These are phyloP conservation scores for Dyspetes luteomarginatus DNA, from an alignment of 2,888 invertebrate genomes.

Conservation along the genomic window DNA sequence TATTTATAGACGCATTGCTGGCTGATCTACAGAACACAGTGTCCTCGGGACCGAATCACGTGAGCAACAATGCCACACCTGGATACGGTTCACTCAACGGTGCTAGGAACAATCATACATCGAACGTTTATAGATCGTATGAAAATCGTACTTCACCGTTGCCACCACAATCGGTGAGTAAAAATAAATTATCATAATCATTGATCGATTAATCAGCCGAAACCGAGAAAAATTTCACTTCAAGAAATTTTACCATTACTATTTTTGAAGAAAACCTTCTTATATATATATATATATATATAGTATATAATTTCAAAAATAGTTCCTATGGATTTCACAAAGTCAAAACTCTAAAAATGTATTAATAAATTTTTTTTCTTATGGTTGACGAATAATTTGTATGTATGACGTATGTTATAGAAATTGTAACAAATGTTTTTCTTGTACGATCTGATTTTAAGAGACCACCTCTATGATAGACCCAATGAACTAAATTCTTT, in stretches of 20 bases:
- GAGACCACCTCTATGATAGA: too few relatives aligned
- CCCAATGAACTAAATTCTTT: too few relatives aligned
- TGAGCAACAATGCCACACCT: conserved; percentile 84
- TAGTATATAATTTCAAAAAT: too few relatives aligned
- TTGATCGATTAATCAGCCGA: neutral
- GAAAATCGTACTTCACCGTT: conserved; percentile 80
- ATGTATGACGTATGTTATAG: too few relatives aligned
- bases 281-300: too few relatives aligned
- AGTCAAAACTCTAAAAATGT: too few relatives aligned
- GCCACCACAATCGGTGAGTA: conserved; percentile 87
- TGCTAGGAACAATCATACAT: conserved; percentile 82
- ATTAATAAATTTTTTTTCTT: too few relatives aligned
- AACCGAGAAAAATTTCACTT: neutral
- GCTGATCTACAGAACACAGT: conserved; percentile 98
- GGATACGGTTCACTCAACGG: conserved; percentile 93
- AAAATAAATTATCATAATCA: neutral
- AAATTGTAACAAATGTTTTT: too few relatives aligned
- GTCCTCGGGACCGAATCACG: conserved; percentile 85
- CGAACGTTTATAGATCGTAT: conserved; percentile 74
- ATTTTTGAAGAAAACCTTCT: too few relatives aligned
- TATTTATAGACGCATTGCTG: conserved; percentile 92
- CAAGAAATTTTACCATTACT: neutral
- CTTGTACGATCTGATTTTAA: too few relatives aligned
- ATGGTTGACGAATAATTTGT: too few relatives aligned
- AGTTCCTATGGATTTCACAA: too few relatives aligned